phyloP scores from a whole-genome alignment of 64 coral and sea anemone genomes.

The Pocillopora verrucosa region DNA sequence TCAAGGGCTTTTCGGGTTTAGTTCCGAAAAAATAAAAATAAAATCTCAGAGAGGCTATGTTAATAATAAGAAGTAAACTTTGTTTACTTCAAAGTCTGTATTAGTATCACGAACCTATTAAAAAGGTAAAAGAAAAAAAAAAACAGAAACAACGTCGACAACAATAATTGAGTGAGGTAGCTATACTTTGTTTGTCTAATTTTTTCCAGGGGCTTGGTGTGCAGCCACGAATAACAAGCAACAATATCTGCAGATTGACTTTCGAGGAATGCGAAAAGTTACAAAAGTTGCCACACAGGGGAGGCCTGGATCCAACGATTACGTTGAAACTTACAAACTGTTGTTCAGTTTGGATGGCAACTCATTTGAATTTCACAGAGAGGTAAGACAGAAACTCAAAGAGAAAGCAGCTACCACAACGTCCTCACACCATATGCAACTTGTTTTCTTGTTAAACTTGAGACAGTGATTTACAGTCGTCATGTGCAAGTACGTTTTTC shows the following conservation, averaged over 20 bases:
- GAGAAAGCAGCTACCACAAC: not conserved
- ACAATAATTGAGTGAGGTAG: too few species aligned
- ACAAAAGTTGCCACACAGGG: conserved; percentile 80
- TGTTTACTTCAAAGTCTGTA: too few species aligned
- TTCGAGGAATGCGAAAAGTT: conserved; percentile 79
- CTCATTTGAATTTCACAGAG: conserved; percentile 45
- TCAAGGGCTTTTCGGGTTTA: too few species aligned
- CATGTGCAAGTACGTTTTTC: too few species aligned
- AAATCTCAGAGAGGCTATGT: too few species aligned
- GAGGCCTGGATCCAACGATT: conserved; percentile 80
- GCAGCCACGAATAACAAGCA: conserved; percentile 56
- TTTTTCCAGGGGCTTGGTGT: conserved; percentile 85
- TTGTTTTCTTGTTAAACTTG: not conserved
- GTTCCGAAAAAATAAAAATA: too few species aligned
- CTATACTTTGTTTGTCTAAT: not conserved
- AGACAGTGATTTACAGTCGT: not conserved
- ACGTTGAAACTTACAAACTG: conserved; percentile 64
- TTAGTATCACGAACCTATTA: too few species aligned
- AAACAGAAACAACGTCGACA: too few species aligned
- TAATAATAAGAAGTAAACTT: too few species aligned
- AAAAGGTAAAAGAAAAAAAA: too few species aligned
- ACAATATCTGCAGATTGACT: conserved; percentile 81
- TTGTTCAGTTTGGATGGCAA: conserved; percentile 71
- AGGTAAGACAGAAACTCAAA: conserved; percentile 9
- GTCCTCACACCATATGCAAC: too few species aligned